Evolutionary conservation across 2,113 vertebrate species (phyloP).

Genomic region (Trinectes maculatus): DNA sequence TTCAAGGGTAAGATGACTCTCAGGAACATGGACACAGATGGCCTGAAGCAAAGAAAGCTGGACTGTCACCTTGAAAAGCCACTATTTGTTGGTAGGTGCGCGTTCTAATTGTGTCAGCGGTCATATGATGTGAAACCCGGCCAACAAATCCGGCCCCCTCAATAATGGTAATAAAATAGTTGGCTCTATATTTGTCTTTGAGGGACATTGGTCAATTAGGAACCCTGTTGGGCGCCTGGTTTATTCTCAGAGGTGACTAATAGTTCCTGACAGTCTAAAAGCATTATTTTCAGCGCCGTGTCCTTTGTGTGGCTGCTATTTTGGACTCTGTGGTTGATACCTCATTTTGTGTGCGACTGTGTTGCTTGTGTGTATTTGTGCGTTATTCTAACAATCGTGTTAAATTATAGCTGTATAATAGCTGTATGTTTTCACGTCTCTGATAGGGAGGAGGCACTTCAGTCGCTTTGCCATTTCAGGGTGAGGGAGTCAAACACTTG

Average conservation of each 20-base stretch:
- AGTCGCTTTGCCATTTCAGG: conserved; percentile 63
- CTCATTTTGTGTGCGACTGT: neutral
- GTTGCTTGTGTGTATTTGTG: too few species aligned
- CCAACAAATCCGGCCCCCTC: conserved; percentile 1
- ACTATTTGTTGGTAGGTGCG: conserved; percentile 42
- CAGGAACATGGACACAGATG: conserved; percentile 50
- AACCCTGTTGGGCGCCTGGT: conserved; percentile 40
- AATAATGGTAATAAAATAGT: conserved; percentile 30
- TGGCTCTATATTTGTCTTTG: conserved; percentile 30
- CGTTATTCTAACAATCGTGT: too few species aligned
- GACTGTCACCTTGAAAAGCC: conserved; percentile 28
- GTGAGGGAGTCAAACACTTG: conserved; percentile 57
- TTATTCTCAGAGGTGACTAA: conserved; percentile 71
- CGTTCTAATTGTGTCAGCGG: conserved; percentile 14
- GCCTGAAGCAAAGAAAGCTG: conserved; percentile 35
- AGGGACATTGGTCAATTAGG: conserved; percentile 49
- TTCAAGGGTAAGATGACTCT: conserved; percentile 63
- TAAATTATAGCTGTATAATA: too few species aligned
- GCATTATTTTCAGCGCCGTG: conserved; percentile 34
- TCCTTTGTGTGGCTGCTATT: conserved; percentile 54
- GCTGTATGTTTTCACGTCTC: too few species aligned
- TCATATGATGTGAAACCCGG: conserved; percentile 34
- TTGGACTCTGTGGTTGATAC: conserved; percentile 21
- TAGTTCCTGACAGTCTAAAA: conserved; percentile 42
- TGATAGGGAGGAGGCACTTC: conserved; percentile 29